These are phyloP conservation scores for Otolemur crassicaudatus DNA, from an alignment of 2,797 vertebrate genomes.

Conservation along the genomic window DNA sequence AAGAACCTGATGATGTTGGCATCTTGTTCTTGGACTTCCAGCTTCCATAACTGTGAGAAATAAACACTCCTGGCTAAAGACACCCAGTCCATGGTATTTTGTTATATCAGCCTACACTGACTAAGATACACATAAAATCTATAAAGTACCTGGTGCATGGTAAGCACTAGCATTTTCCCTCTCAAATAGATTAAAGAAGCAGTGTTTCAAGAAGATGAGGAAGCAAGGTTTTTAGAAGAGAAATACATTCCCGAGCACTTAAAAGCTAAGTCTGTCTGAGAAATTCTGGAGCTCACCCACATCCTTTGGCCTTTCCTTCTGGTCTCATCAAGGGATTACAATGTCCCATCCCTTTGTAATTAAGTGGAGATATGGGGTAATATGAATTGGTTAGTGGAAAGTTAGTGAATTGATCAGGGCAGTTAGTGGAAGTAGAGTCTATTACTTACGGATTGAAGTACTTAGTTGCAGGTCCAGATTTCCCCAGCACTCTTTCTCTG, in stretches of 20 bases:
- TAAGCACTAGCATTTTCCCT: background rate
- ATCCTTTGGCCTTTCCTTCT: background rate
- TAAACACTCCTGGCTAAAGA: background rate
- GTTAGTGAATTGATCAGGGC: background rate
- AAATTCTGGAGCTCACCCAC: background rate
- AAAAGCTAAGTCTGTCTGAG: background rate
- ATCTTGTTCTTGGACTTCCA: background rate
- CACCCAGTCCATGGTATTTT: background rate
- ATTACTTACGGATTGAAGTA: too few species aligned
- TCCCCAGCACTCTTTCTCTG: background rate
- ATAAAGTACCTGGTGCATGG: rapidly evolving
- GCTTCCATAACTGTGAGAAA: background rate
- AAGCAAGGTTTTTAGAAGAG: background rate
- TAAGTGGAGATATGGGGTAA: background rate
- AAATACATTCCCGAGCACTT: background rate
- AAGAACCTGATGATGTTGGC: background rate
- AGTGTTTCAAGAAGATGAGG: background rate
- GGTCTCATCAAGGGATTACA: background rate
- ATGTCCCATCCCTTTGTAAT: background rate
- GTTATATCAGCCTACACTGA: too few species aligned
- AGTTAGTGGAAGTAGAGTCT: background rate
- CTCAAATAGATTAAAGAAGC: background rate
- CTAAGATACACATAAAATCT: rapidly evolving
- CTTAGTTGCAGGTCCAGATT: background rate
- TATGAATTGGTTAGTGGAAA: too few species aligned